Evolutionary conservation across 2,888 invertebrate species (phyloP), one percentile per base, ranked within the genome.

Genomic region (Caenorhabditis sp.): DNA sequence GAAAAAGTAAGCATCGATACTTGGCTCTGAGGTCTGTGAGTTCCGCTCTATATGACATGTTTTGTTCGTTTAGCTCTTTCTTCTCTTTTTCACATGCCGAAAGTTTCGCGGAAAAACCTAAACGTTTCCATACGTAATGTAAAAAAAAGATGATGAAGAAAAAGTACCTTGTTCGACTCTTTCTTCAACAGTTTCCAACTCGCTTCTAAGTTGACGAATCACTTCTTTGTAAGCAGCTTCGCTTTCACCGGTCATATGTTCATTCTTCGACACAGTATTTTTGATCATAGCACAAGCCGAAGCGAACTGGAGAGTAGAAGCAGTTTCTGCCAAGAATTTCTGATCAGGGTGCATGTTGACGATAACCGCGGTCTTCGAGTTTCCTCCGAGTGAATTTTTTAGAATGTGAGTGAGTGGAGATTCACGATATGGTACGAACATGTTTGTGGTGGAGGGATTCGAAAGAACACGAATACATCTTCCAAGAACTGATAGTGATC

Each of bases 371-470:
- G 89, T 89, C 68, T 88, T 87, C 4, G 89, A 88, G 78, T 89
- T 89, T 14, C 89, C 89, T 57, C 89, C 89, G 3, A 89, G 81
- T 2, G 89, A 89, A 79, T 89, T 89, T 86, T 88, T 81, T 21
- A 89, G 83, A 10, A 89, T 84, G 62, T 88, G 89, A n/a, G 89
- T 89, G 2, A 89, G 85, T 59, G 87, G 86, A 0, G 89, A 89
- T 67, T 89, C 89, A 23, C 89, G 83, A 81, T 89, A 89, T 0
- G 89, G 88, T n/a, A 89, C 83, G 70, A 87, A 86, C 77, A 89
- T 89, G 70, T 52, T 23, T 1, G n/a, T n/a, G 3, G 25, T 31
- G 20, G 53, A 31, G 8, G 89, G 89, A 82, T 89, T 89, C 73
- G 90, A 89, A 17, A 89, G 82, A 0, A 87, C 81, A 77, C 88